Evolutionary conservation across 2,888 invertebrate genomes (phyloP), one percentile per base, ranked within the genome.

Genomic region (Stenodera caucasica): DNA sequence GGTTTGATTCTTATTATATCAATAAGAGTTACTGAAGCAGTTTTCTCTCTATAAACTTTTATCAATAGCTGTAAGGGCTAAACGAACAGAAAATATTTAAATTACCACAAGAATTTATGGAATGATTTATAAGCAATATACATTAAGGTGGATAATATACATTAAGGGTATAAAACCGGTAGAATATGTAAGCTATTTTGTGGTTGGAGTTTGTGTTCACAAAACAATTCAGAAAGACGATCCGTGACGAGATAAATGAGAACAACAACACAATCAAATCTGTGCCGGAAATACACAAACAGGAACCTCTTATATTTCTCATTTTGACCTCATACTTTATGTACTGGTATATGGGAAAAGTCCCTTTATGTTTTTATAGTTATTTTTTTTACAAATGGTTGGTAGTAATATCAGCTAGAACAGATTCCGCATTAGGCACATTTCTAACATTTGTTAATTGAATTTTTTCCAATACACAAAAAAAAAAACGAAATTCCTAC

Each of bases 151-250:
- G 30, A 14, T 45, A 21, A 9, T 14, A 45, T 32, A 32, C 29
- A n/a, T n/a, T 5, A 26, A 11, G 45, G 11, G 11, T 11, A 21
- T 7, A 2, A 26, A 26, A 55, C 50, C 30, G 55, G 35, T 29
- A 21, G 51, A 50, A 59, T 51, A 57, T 15, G 6, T 53, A 57
- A 60, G 57, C 57, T 60, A 57, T 60, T 57, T 21, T 21, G 40
- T 15, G 40, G 59, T 55, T 40, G 29, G 55, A 11, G 30, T 55
- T 58, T 40, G 26, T 59, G 55, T 59, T 55, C 50, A 45, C 59
- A 29, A 49, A 59, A 59, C 55, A 59, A 55, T 59, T 59, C 55
- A 30, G 40, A 51, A 55, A 55, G 52, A 32, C 15, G 52, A 7
- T 21, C 32, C 12, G n/a, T 12, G 32, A 33, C 2, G 5, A 32